Conservation (phyloP, 1,140 invertebrate genomes). For the Heliconius melpomene region DNA sequence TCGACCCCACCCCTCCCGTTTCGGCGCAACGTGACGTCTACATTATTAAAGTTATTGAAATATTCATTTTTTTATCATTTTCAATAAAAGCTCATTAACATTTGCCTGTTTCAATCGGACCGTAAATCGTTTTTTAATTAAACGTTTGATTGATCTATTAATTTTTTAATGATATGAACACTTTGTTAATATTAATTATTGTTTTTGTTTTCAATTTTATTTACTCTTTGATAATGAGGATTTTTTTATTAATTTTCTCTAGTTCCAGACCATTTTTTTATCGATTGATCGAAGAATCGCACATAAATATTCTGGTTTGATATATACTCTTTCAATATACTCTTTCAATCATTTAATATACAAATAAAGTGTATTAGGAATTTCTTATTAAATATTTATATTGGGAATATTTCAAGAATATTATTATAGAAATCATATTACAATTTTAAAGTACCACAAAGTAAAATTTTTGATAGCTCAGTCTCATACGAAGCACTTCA, state of each 20-base stretch:
- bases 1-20: constrained; percentile 61
- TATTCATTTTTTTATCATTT: constrained; percentile 30
- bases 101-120: background rate
- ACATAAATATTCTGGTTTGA: too few relatives aligned
- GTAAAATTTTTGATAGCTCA: constrained; percentile 30
- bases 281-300: too few relatives aligned
- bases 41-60: constrained; percentile 39
- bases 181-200: background rate
- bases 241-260: background rate
- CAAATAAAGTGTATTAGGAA: too few relatives aligned
- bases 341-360: too few relatives aligned
- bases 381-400: background rate
- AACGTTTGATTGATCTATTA: constrained; percentile 7
- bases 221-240: background rate
- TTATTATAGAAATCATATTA: background rate
- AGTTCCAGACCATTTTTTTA: too few relatives aligned
- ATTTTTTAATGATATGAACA: constrained; percentile 1
- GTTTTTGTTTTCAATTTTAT: background rate
- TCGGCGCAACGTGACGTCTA: constrained; percentile 41
- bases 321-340: too few relatives aligned
- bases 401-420: background rate
- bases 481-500: constrained; percentile 31
- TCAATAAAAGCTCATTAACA: constrained; percentile 23
- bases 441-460: constrained; percentile 30
- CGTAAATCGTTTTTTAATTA: constrained; percentile 18